These are phyloP conservation scores for Chrysopilus asiliformis DNA, from an alignment of 2,888 invertebrate species.

Conservation along the genomic window DNA sequence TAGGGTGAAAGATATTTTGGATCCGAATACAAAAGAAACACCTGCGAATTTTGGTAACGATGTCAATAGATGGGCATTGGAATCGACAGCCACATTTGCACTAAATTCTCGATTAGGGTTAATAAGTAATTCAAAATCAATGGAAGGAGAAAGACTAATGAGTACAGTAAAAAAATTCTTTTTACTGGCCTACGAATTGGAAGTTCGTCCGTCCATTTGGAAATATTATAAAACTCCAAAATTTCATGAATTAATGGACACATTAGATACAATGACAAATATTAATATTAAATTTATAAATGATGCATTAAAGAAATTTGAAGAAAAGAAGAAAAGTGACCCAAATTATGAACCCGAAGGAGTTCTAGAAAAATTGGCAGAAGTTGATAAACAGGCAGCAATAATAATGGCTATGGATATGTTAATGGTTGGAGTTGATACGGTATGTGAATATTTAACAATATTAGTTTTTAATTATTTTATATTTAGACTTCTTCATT, in stretches of 20 bases:
- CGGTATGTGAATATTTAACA: constrained; percentile 38
- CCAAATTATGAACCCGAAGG: constrained; percentile 15
- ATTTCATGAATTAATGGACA: constrained; percentile 26
- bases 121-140: constrained; percentile 6
- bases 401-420: constrained; percentile 43
- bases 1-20: constrained; percentile 17
- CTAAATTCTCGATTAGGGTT: constrained; percentile 20
- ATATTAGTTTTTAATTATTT: background rate
- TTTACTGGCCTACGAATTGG: constrained; percentile 18
- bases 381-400: constrained; percentile 38
- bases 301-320: too few species aligned
- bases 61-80: constrained; percentile 41
- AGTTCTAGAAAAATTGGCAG: constrained; percentile 41
- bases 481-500: constrained; percentile 41
- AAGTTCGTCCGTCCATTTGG: constrained; percentile 29
- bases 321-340: constrained; percentile 11
- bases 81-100: constrained; percentile 31
- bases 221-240: constrained; percentile 23
- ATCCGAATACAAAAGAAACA: constrained; percentile 20
- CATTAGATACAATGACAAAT: constrained; percentile 30
- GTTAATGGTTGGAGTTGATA: constrained; percentile 47
- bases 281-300: constrained; percentile 20
- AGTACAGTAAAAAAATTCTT: constrained; percentile 9
- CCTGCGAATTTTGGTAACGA: constrained; percentile 34
- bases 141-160: constrained; percentile 17